Conservation (phyloP, 2,797 vertebrate genomes). For the Pantherophis vulpinus region DNA sequence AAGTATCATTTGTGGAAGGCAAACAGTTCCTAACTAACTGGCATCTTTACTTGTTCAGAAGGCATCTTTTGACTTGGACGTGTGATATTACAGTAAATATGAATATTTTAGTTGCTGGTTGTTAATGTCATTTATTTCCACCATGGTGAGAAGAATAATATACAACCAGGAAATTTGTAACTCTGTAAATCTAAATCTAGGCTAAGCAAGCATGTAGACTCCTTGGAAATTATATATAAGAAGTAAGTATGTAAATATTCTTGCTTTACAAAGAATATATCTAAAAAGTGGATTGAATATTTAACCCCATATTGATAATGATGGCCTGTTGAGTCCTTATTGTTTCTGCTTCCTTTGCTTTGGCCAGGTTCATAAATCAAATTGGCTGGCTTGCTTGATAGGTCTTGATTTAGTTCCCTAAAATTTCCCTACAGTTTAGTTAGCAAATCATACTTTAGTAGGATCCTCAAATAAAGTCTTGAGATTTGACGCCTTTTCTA, state of each 20-base stretch:
- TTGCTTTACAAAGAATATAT: neutral
- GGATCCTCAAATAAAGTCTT: neutral
- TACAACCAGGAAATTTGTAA: neutral
- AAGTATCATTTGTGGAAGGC: neutral
- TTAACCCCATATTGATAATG: neutral
- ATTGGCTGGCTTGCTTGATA: neutral
- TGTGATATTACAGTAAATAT: neutral
- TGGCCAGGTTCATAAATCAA: neutral
- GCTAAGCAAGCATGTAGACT: neutral
- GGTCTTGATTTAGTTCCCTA: neutral
- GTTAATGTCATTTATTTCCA: neutral
- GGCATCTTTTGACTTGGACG: neutral
- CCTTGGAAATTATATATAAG: neutral
- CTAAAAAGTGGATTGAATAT: neutral
- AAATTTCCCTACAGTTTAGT: neutral
- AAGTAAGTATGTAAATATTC: neutral
- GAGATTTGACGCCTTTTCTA: neutral
- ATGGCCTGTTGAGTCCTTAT: neutral
- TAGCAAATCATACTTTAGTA: neutral
- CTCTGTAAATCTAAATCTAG: neutral
- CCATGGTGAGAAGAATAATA: neutral
- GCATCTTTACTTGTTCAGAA: neutral
- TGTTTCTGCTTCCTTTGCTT: slow-evolving; percentile 17
- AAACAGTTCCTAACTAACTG: neutral
- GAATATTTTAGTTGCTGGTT: neutral